These are phyloP conservation scores for Drosophila setosimentum DNA, from an alignment of 2,888 invertebrate species.

Conservation along the genomic window DNA sequence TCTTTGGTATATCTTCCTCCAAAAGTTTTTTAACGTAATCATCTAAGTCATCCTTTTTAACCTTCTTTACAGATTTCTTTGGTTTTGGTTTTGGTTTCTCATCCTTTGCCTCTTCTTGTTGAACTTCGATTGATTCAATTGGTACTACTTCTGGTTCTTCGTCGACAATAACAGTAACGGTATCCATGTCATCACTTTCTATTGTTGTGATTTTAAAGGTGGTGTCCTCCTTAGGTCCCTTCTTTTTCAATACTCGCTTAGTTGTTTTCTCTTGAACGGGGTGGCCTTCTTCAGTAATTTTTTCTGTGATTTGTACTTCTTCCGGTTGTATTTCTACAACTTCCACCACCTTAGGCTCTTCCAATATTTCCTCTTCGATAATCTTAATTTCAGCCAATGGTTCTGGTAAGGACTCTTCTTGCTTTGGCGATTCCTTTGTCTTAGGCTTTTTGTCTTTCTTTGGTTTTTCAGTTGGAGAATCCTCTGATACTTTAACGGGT, in stretches of 20 bases:
- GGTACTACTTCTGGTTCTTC: conserved; percentile 68
- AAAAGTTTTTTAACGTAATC: conserved; percentile 78
- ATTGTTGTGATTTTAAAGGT: conserved; percentile 80
- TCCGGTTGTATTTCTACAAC: conserved; percentile 74
- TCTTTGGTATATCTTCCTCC: conserved; percentile 82
- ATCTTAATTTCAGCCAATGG: conserved; percentile 58
- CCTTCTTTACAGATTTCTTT: conserved; percentile 74
- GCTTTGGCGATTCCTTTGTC: conserved; percentile 50
- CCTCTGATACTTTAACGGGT: conserved; percentile 65
- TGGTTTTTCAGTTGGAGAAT: conserved; percentile 74
- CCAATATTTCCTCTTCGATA: conserved; percentile 58
- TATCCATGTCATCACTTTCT: conserved; percentile 78
- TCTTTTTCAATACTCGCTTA: conserved; percentile 80
- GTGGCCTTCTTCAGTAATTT: conserved; percentile 73
- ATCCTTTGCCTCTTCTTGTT: conserved; percentile 71
- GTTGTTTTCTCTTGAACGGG: conserved; percentile 80
- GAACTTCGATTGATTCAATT: conserved; percentile 38
- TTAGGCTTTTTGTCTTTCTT: conserved; percentile 77
- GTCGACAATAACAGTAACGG: conserved; percentile 78
- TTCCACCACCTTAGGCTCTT: conserved; percentile 62
- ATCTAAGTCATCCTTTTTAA: conserved; percentile 76
- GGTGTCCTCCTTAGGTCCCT: conserved; percentile 73
- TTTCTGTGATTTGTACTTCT: conserved; percentile 73
- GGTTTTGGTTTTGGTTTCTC: conserved; percentile 78
- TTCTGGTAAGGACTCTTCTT: conserved; percentile 47